A percentile compares a stretch with the other conserved stretches of the same genome.
These are phyloP conservation scores for Mormyrus proboscirostris DNA, from an alignment of 2,797 vertebrate species.

Conservation along the genomic window DNA sequence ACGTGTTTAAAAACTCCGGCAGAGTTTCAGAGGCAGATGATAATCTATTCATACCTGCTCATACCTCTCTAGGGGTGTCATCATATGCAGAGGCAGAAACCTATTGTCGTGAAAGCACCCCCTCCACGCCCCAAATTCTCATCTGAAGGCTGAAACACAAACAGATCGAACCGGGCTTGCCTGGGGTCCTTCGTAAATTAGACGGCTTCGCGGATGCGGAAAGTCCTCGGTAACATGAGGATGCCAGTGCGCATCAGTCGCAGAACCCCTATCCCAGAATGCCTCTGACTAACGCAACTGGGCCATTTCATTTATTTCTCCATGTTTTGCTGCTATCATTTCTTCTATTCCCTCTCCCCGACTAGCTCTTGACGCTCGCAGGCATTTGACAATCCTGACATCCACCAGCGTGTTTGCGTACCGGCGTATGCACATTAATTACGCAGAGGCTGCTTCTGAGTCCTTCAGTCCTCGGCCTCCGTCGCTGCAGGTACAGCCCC, in stretches of 20 bases:
- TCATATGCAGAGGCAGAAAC: neutral
- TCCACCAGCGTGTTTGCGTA: neutral
- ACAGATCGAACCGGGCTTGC: constrained; percentile 15
- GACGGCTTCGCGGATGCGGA: neutral
- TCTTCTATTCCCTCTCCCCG: neutral
- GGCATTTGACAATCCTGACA: constrained; percentile 30
- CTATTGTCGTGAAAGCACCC: neutral
- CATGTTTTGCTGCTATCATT: neutral
- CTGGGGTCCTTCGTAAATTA: constrained; percentile 23
- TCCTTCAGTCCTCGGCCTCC: neutral
- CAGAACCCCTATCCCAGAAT: neutral
- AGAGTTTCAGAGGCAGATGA: neutral
- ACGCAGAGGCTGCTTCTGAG: constrained; percentile 29
- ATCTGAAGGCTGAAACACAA: neutral
- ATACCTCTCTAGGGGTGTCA: neutral
- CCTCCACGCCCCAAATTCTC: neutral
- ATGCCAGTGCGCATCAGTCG: no score
- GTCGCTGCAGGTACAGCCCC: neutral
- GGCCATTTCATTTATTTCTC: neutral
- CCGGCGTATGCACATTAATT: constrained; percentile 41
- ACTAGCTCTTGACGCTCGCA: constrained; percentile 19
- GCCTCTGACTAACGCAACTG: neutral
- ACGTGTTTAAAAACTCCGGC: neutral
- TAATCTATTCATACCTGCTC: constrained; percentile 2
- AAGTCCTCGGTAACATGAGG: neutral